Base-by-base conservation (phyloP, 2,888 invertebrate genomes). In the Pilophorus perplexus region DNA sequence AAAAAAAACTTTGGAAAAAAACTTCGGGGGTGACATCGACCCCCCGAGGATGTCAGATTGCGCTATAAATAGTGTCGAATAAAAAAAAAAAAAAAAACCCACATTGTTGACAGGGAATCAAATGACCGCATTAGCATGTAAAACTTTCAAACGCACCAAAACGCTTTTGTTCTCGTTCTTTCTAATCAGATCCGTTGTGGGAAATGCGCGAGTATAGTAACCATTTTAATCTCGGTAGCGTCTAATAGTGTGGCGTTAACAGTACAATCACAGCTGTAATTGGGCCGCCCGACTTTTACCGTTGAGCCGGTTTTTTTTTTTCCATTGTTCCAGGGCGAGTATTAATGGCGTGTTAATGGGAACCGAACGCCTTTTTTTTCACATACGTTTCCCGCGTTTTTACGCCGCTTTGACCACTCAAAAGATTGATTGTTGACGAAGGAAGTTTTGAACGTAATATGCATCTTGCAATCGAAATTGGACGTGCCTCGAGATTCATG, bases 271-370 rank as follows among this genome's bases (percentile, higher is more conserved):
- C 16, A 52, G 28, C 52, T 40, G 59, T 59, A 52, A 52, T 52
- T 52, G 28, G 52, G 52, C 1, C 44, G 6, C n/a, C 23, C 52
- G 10, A 59, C 27, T 38, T 57, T 42, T 59, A 40, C 42, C 40
- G 40, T 59, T 52, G 52, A 28, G 52, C 33, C 33, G 27, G 27
- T 59, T 42, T 46, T 46, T 46, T 46, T 2, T 46, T 42, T 20
- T 59, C 42, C 40, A 59, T 42, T 59, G 42, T 40, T 42, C 40
- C 2, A 6, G 38, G 37, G 23, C 38, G 59, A 5, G 25, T 40
- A 59, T 59, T 59, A 59, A 59, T 42, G 20, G 59, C 14, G 59
- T 59, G 42, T 42, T 59, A 59, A 59, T 59, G 59, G 25, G 42
- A 25, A 42, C 23, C 8, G 55, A 18, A 10, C n/a, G 59, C 14